Evolutionary conservation across 2,113 vertebrate genomes (phyloP), one percentile per base, ranked within the genome.

Genomic region (Oreotrochilus melanogaster): DNA sequence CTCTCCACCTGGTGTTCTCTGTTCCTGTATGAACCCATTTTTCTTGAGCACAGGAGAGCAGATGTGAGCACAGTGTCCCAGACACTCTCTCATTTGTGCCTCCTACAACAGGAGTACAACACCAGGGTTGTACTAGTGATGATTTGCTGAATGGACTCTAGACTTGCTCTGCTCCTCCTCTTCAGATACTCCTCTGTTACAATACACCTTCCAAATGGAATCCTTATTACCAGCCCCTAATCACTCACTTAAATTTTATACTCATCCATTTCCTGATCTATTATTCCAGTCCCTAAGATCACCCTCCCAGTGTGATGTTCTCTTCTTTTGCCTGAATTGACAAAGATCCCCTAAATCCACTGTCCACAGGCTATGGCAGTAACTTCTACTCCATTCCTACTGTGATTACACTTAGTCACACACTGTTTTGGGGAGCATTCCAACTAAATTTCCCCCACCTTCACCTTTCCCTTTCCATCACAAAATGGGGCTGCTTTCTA

Each of bases 101-200:
- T 45, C 43, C 19, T 16, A 47, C 39, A 31, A 11, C 30, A 73
- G 30, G 64, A 61, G 8, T 4, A 56, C 3, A 78, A 43, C n/a
- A 53, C 33, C 16, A 4, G 1, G 7, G 25, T 5, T 39, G 3
- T 2, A 17, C 15, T 21, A 12, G 3, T n/a, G 28, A 3, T 4
- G 9, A 28, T n/a, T 31, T 78, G 22, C 42, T 60, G 42, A 11
- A 33, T 12, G 5, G 6, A 3, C 5, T 48, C 30, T 43, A n/a
- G 35, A n/a, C 78, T 28, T 71, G 33, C 78, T 57, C 37, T 30
- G 21, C 22, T 53, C 13, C 10, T 64, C 37, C 28, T 50, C 25
- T 42, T 35, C 45, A 39, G 48, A 57, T 18, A 17, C 14, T 42
- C 75, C 18, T 18, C n/a, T 65, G 69, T 65, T n/a, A 64, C 45